Percentiles rank a stretch among this genome's conserved stretches.
These are phyloP conservation scores for Hemibagrus guttatus DNA, from an alignment of 2,797 vertebrate species.

Conservation along the genomic window DNA sequence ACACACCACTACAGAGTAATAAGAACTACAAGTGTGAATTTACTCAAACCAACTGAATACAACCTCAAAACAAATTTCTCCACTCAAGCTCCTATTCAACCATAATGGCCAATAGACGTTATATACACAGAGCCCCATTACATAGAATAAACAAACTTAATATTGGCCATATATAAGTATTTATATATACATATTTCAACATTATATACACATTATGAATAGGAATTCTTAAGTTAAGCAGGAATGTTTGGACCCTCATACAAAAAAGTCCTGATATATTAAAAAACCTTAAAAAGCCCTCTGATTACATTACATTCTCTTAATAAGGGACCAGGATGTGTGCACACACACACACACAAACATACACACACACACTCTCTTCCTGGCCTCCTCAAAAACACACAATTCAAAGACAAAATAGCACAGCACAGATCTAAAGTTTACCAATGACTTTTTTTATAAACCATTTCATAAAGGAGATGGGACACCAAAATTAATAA, in stretches of 20 bases:
- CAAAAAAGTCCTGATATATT: constrained; percentile 62
- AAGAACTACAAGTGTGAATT: constrained; percentile 45
- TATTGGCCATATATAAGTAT: constrained; percentile 60
- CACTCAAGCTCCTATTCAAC: constrained; percentile 59
- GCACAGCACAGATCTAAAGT: constrained; percentile 63
- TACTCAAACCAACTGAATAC: constrained; percentile 40
- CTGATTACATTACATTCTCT: constrained; percentile 65
- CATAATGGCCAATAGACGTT: constrained; percentile 67
- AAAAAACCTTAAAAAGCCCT: constrained; percentile 57
- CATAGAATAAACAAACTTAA: constrained; percentile 44
- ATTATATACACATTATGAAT: constrained; percentile 75
- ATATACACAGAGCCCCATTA: constrained; percentile 63
- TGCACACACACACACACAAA: constrained; percentile 17
- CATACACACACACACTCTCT: constrained; percentile 22
- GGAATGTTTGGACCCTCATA: constrained; percentile 76
- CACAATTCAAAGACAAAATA: constrained; percentile 64
- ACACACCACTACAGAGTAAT: constrained; percentile 44
- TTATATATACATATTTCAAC: constrained; percentile 69
- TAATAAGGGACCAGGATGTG: constrained; percentile 48
- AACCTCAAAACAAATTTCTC: constrained; percentile 25
- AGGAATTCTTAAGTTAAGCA: constrained; percentile 77
- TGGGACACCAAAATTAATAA: constrained; percentile 70
- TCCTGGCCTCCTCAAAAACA: constrained; percentile 52
- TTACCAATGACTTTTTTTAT: constrained; percentile 59
- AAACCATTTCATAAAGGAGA: constrained; percentile 57